Evolutionary conservation across 2,113 vertebrate genomes (phyloP).

Genomic region (Hypanus sabinus): DNA sequence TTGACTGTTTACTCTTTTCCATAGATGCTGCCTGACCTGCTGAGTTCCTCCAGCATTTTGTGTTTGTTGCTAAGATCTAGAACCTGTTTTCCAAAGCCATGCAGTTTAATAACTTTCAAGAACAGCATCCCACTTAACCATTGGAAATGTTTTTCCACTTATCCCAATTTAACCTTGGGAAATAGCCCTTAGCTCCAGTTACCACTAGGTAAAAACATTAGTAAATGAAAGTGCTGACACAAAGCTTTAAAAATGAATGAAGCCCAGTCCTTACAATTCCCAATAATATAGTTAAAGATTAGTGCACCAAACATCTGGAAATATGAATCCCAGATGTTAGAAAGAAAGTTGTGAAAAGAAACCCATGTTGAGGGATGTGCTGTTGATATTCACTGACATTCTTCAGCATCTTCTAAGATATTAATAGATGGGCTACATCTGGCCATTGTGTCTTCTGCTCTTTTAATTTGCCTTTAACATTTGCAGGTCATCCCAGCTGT

Average conservation of each 20-base stretch:
- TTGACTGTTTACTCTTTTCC: too few species aligned
- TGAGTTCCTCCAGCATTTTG: too few species aligned
- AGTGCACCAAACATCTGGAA: background rate
- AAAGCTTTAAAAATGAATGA: conserved; percentile 3
- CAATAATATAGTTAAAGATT: background rate
- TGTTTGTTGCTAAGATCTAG: too few species aligned
- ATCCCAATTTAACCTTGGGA: background rate
- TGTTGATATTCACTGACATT: background rate
- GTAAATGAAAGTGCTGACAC: conserved; percentile 29
- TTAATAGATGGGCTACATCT: conserved; percentile 20
- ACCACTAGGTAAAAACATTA: conserved; percentile 5
- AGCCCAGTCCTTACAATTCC: background rate
- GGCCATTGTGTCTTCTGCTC: background rate
- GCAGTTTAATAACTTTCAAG: background rate
- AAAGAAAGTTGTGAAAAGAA: background rate
- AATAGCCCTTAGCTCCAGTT: background rate
- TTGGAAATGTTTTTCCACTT: background rate
- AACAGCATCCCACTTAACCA: too few species aligned
- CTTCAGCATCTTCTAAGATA: background rate
- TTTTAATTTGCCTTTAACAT: conserved; percentile 6
- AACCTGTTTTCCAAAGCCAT: too few species aligned
- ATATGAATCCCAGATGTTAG: background rate
- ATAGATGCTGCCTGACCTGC: too few species aligned
- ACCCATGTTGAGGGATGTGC: background rate
- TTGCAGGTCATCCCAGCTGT: conserved; percentile 22